Evolutionary conservation across 2,797 vertebrate genomes (phyloP).

Genomic region (Pipistrellus nathusii): DNA sequence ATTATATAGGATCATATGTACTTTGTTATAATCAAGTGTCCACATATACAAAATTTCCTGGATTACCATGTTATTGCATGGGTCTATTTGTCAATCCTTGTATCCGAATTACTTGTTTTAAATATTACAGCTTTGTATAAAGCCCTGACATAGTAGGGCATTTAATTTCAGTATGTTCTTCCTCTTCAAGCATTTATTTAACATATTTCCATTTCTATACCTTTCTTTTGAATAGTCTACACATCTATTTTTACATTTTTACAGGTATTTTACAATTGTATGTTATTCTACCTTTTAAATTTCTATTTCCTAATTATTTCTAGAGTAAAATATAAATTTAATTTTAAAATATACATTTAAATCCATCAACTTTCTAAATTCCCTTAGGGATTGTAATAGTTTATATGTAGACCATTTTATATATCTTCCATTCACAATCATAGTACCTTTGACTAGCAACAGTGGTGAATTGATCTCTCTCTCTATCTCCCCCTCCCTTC

Average conservation of each 20-base stretch:
- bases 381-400: neutral
- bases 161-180: neutral
- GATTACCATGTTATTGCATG: neutral
- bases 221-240: neutral
- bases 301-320: neutral
- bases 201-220: neutral
- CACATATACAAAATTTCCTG: neutral
- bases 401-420: neutral
- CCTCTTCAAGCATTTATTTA: neutral
- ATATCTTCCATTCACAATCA: neutral
- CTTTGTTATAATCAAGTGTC: neutral
- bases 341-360: neutral
- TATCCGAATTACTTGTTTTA: neutral
- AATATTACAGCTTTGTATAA: neutral
- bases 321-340: neutral
- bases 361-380: neutral
- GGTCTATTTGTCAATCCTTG: neutral
- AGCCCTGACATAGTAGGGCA: neutral
- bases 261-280: constrained; percentile 3
- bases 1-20: neutral
- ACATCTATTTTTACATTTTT: neutral
- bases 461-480: neutral
- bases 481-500: neutral
- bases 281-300: neutral
- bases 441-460: neutral